Percentiles rank a stretch among this genome's conserved stretches.
These are phyloP conservation scores for Zaprionus tsacasi DNA, from an alignment of 1,140 invertebrate genomes.

Conservation along the genomic window DNA sequence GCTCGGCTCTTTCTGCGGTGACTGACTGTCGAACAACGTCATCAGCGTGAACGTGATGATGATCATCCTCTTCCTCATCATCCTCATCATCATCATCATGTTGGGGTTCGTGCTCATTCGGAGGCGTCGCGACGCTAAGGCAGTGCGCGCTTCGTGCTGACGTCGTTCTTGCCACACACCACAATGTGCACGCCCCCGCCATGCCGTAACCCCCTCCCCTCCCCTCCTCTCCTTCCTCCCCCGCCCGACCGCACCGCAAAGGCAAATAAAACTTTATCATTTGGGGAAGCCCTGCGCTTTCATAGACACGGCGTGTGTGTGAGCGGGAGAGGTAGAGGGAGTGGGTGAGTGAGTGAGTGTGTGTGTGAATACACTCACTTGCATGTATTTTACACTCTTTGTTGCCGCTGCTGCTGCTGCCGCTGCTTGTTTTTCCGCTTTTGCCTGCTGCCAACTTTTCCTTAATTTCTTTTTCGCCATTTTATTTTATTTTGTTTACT, in stretches of 20 bases:
- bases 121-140: constrained; percentile 65
- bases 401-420: constrained; percentile 29
- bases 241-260: constrained; percentile 36
- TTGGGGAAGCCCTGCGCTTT: constrained; percentile 80
- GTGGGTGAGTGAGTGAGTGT: constrained; percentile 25
- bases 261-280: constrained; percentile 81
- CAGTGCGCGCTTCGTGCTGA: constrained; percentile 41
- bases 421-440: constrained; percentile 56
- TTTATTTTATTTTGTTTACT: constrained; percentile 38
- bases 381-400: constrained; percentile 46
- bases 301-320: constrained; percentile 62
- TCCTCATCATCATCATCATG: not conserved
- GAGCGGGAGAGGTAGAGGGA: constrained; percentile 1
- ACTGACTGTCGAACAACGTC: constrained; percentile 67
- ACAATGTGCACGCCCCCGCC: constrained; percentile 60
- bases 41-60: constrained; percentile 27
- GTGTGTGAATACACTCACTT: constrained; percentile 43
- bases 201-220: too few species aligned
- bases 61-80: not conserved
- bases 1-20: constrained; percentile 58
- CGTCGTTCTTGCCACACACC: constrained; percentile 43
- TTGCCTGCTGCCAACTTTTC: constrained; percentile 68
- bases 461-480: constrained; percentile 67
- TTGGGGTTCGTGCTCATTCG: constrained; percentile 46
- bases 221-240: too few species aligned